Base-by-base conservation (phyloP, 2,888 invertebrate species). In the Eristalis intricaria region DNA sequence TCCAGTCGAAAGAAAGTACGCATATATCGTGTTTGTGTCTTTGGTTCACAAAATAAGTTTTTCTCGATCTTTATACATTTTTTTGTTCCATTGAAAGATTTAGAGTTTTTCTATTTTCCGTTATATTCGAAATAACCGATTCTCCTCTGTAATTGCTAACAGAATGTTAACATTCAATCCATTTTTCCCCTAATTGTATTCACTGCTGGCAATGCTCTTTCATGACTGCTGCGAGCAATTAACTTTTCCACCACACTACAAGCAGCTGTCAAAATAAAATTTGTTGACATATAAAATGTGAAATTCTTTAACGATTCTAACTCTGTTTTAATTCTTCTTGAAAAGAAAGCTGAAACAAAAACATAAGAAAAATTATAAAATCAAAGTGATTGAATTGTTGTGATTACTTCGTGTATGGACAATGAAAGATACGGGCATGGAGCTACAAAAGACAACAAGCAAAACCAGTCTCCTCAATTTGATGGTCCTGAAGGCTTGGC, bases 401-500 rank as follows among this genome's bases (percentile, higher is more conserved):
- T 58, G n/a, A 8, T 22, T 73, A 29, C 29, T 32, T 32, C 66
- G 56, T 79, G 74, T 1, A 74, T 76, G 68, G 79, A 87, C 85
- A 84, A 92, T 92, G 92, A 92, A 92, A 89, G 92, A 93, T 78
- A 91, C 90, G 77, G 92, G 94, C 89, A 96, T 97, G 96, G 96
- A 96, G 92, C 92, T 94, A 50, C 96, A 96, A 76, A 96, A 97
- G 94, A 96, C 96, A 85, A 97, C 97, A 40, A 97, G 96, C 92
- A 97, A 97, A 94, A 97, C 97, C 0, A 96, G 96, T 92, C 96
- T 96, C 81, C 92, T 97, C 66, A 97, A 97, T 93, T 90, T 92
- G 76, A 91, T 92, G 88, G 91, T 93, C 71, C 90, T 93, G 38
- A 91, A 92, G 92, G 99, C 98, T 66, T 99, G 99, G 99, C 95